Conservation (phyloP, 2,888 invertebrate species). For the Fragum sueziense region DNA sequence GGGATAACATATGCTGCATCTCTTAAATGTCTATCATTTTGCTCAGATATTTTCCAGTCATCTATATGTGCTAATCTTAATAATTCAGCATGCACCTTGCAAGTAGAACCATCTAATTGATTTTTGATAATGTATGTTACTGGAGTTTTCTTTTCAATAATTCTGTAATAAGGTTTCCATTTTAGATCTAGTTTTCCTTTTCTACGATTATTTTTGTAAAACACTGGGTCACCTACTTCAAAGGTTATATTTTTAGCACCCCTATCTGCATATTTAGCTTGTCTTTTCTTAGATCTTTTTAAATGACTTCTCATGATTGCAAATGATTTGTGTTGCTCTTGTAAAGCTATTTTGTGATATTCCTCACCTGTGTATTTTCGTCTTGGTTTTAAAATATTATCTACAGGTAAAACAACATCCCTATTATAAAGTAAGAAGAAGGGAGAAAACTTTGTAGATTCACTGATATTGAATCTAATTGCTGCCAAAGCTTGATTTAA, state of each 20-base stretch:
- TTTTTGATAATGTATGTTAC: conserved; percentile 42
- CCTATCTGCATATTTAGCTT: conserved; percentile 18
- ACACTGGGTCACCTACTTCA: conserved; percentile 12
- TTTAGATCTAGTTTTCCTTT: conserved; percentile 10
- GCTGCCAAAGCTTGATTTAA: too few species aligned
- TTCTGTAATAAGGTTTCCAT: conserved; percentile 46
- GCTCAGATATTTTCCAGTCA: conserved; percentile 18
- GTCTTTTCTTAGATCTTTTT: conserved; percentile 29
- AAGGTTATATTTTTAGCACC: background rate
- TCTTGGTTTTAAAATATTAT: too few species aligned
- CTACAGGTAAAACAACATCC: too few species aligned
- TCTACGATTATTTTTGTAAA: conserved; percentile 9
- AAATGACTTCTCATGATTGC: conserved; percentile 23
- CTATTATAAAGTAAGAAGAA: too few species aligned
- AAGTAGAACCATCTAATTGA: conserved; percentile 34
- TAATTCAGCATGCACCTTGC: conserved; percentile 36
- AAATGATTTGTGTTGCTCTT: conserved; percentile 49
- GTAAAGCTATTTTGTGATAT: conserved; percentile 41
- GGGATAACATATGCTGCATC: conserved; percentile 7
- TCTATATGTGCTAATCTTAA: conserved; percentile 35
- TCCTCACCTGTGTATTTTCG: too few species aligned
- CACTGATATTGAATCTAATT: too few species aligned
- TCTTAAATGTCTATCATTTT: background rate
- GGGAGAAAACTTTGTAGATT: too few species aligned
- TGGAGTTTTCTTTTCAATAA: conserved; percentile 46